Evolutionary conservation across 2,888 invertebrate genomes (phyloP).

Genomic region (Acleris cristana): DNA sequence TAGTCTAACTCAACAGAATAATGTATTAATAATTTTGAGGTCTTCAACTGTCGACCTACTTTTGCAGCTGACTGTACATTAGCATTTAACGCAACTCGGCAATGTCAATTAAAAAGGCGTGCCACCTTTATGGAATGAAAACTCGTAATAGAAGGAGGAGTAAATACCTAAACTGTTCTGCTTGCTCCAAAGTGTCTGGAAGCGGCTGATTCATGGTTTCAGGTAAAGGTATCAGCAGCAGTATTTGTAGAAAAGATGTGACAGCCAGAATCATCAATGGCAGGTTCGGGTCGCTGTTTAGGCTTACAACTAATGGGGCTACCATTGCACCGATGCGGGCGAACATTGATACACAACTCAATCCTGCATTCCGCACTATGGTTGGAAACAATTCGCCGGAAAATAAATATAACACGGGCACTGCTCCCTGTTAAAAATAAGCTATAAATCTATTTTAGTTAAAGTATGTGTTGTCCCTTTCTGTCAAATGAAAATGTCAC

Average conservation of each 20-base stretch:
- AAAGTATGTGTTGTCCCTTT: too few species aligned
- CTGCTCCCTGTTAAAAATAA: conserved; percentile 71
- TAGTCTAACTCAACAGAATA: too few species aligned
- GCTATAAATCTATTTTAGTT: too few species aligned
- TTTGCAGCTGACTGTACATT: too few species aligned
- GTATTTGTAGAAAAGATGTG: conserved; percentile 61
- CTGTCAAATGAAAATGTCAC: too few species aligned
- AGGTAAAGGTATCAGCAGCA: conserved; percentile 68
- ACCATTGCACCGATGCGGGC: conserved; percentile 91
- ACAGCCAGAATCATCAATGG: conserved; percentile 63
- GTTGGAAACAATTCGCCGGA: conserved; percentile 92
- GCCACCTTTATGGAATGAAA: not conserved
- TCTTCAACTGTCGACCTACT: too few species aligned
- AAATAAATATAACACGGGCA: conserved; percentile 87
- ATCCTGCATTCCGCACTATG: conserved; percentile 88
- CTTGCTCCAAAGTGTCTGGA: conserved; percentile 81
- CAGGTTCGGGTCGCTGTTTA: conserved; percentile 63
- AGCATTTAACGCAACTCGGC: too few species aligned
- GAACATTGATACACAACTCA: conserved; percentile 89
- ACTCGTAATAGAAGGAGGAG: not conserved
- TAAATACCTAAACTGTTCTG: conserved; percentile 56
- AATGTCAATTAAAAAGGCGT: too few species aligned
- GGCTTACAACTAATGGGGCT: conserved; percentile 65
- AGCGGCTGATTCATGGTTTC: conserved; percentile 74
- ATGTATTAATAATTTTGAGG: too few species aligned